Evolutionary conservation across 2,797 vertebrate species (phyloP).

Genomic region (Paramormyrops hopkinsi): DNA sequence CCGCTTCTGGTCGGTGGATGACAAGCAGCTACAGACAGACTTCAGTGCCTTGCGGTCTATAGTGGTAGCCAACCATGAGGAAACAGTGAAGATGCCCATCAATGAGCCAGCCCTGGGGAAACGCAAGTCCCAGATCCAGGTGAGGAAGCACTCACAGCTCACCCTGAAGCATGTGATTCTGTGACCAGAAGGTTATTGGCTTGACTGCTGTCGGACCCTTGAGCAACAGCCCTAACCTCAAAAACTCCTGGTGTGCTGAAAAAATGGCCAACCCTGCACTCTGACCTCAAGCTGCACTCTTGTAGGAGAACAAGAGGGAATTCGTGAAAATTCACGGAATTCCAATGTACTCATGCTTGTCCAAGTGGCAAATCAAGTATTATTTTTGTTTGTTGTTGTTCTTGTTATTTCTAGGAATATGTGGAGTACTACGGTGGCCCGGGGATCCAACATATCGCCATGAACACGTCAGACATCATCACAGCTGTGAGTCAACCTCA

Average conservation of each 20-base stretch:
- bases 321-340: not conserved
- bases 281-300: not conserved
- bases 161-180: not conserved
- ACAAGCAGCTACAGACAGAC: conserved; percentile 89
- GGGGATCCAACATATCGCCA: conserved; percentile 91
- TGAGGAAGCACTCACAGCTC: conserved; percentile 28
- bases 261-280: not conserved
- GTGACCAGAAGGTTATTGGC: not conserved
- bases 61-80: conserved; percentile 89
- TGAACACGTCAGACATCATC: conserved; percentile 89
- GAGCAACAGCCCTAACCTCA: not conserved
- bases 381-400: not conserved
- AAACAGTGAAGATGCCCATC: conserved; percentile 97
- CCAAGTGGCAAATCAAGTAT: not conserved
- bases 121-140: conserved; percentile 96
- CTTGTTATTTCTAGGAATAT: conserved; percentile 69
- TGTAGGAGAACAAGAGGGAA: not conserved
- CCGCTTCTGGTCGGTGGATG: conserved; percentile 97
- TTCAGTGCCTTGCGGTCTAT: conserved; percentile 91
- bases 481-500: conserved; percentile 61
- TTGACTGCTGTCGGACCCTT: not conserved
- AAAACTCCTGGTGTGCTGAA: not conserved
- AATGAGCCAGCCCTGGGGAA: conserved; percentile 84
- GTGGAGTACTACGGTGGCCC: conserved; percentile 89
- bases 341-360: not conserved